A percentile compares a stretch with the other conserved stretches of the same genome.
phyloP scores from a whole-genome alignment of 1,140 invertebrate species.

The Trichonephila clavipes region DNA sequence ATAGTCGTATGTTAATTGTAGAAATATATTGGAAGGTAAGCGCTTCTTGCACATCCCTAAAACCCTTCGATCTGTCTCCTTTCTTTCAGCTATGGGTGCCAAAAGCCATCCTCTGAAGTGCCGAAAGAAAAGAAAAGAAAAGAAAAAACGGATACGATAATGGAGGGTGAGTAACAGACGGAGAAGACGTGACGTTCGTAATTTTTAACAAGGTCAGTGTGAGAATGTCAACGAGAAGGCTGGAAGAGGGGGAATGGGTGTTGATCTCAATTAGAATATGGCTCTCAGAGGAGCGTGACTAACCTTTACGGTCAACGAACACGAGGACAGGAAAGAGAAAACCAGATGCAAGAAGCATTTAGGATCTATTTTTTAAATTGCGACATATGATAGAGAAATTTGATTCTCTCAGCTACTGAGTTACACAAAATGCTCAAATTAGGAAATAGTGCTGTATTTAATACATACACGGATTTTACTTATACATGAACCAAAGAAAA shows the following conservation, averaged over 20 bases:
- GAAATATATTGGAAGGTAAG: background rate
- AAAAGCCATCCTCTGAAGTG: background rate
- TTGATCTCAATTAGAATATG: background rate
- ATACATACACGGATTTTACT: too few relatives aligned
- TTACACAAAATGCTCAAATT: too few relatives aligned
- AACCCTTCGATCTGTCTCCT: background rate
- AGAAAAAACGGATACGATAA: background rate
- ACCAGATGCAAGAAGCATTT: too few relatives aligned
- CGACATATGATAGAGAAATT: too few relatives aligned
- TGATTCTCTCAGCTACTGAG: too few relatives aligned
- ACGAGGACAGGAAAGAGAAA: background rate
- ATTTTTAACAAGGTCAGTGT: background rate
- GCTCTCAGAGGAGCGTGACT: background rate
- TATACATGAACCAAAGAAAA: too few relatives aligned
- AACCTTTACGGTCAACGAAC: constrained; percentile 2
- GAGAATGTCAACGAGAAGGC: background rate
- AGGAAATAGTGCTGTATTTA: too few relatives aligned
- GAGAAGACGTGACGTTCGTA: background rate
- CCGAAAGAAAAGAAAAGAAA: background rate
- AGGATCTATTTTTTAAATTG: too few relatives aligned
- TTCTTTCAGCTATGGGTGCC: background rate
- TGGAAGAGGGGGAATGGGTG: background rate
- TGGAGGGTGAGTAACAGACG: constrained; percentile 5
- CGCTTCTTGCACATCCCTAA: background rate
- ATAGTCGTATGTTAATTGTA: background rate